Percentiles rank a stretch among this genome's conserved stretches.
Conservation (phyloP, 2,113 vertebrate genomes). For the Redunca redunca region DNA sequence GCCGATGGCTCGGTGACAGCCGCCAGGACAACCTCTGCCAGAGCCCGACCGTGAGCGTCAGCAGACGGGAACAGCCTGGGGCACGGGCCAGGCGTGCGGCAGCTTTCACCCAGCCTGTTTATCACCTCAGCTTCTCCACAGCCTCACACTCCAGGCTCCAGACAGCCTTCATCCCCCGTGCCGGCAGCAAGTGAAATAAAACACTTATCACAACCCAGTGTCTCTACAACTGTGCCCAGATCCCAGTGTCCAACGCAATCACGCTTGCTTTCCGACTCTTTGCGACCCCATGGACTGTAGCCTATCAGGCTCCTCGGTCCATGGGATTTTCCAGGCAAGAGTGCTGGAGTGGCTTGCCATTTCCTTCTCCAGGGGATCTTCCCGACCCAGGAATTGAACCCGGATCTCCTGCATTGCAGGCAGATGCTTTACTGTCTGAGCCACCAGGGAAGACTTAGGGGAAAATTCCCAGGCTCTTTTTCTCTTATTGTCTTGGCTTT, state of each 20-base stretch:
- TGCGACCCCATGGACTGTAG: no score
- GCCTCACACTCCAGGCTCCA: neutral
- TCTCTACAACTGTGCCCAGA: neutral
- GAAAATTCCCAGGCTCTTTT: neutral
- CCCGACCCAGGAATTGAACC: no score
- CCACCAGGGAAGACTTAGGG: neutral
- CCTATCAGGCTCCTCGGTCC: no score
- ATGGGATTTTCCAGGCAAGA: no score
- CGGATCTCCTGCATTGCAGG: no score
- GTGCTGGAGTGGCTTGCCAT: no score
- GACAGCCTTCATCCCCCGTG: neutral
- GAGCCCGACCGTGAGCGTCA: neutral
- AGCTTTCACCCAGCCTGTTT: neutral
- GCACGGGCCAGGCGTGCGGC: accelerated
- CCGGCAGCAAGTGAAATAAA: neutral
- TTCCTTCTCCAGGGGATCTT: no score
- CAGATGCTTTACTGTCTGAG: no score
- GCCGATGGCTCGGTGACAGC: neutral
- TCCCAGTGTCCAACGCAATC: neutral
- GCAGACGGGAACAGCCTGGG: neutral
- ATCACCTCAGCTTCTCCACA: neutral
- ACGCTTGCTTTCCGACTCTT: accelerated
- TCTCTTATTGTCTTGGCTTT: neutral
- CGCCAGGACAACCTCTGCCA: neutral
- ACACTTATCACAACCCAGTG: neutral